A percentile compares a stretch with the other conserved stretches of the same genome.
phyloP scores from a whole-genome alignment of 1,140 invertebrate species.

The Leptinotarsa defecta region DNA sequence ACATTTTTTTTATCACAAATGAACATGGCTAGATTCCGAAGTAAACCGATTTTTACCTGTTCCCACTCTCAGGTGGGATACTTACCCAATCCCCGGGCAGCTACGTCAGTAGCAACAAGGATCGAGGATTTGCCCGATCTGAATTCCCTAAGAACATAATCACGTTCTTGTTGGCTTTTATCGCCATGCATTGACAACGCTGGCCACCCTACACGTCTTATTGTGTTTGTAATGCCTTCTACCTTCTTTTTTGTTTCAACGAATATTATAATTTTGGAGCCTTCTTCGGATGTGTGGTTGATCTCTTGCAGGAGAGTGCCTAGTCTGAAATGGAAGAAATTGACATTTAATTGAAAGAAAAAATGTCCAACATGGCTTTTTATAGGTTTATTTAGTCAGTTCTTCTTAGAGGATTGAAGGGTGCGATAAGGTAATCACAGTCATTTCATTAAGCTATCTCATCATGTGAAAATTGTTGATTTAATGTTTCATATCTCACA shows the following conservation, averaged over 20 bases:
- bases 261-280: constrained; percentile 94
- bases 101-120: constrained; percentile 97
- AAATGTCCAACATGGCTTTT: no score
- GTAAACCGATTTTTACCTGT: constrained; percentile 23
- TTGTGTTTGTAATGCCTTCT: constrained; percentile 90
- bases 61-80: constrained; percentile 38
- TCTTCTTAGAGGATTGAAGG: constrained; percentile 68
- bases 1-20: constrained; percentile 29
- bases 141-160: constrained; percentile 94
- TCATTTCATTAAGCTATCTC: constrained; percentile 48
- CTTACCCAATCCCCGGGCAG: constrained; percentile 96
- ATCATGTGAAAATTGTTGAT: constrained; percentile 38
- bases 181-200: constrained; percentile 95
- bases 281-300: constrained; percentile 74
- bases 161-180: constrained; percentile 94
- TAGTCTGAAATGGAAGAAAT: constrained; percentile 55
- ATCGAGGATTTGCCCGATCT: constrained; percentile 86
- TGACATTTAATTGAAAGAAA: background rate
- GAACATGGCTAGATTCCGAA: constrained; percentile 30
- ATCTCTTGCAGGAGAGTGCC: constrained; percentile 86
- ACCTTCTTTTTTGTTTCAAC: constrained; percentile 96
- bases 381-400: constrained; percentile 56
- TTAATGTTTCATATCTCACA: no score
- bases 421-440: constrained; percentile 68
- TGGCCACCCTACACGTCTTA: constrained; percentile 87